Conservation (phyloP, 2,797 vertebrate genomes). For the Strix occidentalis region DNA sequence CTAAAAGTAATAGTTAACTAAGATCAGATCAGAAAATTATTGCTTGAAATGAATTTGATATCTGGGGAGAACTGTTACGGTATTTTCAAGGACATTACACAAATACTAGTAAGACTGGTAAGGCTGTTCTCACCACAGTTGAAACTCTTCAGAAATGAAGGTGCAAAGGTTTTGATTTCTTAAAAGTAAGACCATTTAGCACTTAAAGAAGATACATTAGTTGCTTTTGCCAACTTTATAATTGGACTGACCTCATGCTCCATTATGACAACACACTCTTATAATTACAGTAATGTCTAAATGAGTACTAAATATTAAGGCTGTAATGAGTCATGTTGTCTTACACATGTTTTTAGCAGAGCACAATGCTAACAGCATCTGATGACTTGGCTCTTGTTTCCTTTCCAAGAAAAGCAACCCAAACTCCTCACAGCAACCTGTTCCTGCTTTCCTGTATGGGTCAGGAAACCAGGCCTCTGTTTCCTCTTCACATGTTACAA, state of each 20-base stretch:
- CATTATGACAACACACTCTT: slow-evolving; percentile 15
- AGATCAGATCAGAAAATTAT: slow-evolving; percentile 53
- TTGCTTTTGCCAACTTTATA: not conserved
- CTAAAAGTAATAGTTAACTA: slow-evolving; percentile 5
- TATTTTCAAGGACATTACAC: slow-evolving; percentile 20
- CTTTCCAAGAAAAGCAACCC: slow-evolving; percentile 76
- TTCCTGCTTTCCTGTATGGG: slow-evolving; percentile 80
- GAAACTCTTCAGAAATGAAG: slow-evolving; percentile 22
- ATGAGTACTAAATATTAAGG: slow-evolving; percentile 10
- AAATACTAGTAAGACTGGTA: not conserved
- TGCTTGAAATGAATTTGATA: slow-evolving; percentile 54
- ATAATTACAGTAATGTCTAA: slow-evolving; percentile 34
- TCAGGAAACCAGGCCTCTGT: slow-evolving; percentile 75
- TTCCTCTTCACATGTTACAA: slow-evolving; percentile 79
- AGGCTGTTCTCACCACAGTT: slow-evolving; percentile 14
- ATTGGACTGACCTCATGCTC: slow-evolving; percentile 29
- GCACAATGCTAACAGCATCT: slow-evolving; percentile 56
- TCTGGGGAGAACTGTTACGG: slow-evolving; percentile 21
- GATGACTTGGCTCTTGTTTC: slow-evolving; percentile 72
- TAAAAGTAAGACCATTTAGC: slow-evolving; percentile 2
- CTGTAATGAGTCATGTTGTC: slow-evolving; percentile 22
- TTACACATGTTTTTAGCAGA: slow-evolving; percentile 54
- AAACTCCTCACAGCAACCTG: slow-evolving; percentile 76
- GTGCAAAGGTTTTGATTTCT: slow-evolving; percentile 13
- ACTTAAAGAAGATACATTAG: slow-evolving; percentile 1